These are phyloP conservation scores for Irena cyanogastra DNA, from an alignment of 2,113 vertebrate species.

Conservation along the genomic window DNA sequence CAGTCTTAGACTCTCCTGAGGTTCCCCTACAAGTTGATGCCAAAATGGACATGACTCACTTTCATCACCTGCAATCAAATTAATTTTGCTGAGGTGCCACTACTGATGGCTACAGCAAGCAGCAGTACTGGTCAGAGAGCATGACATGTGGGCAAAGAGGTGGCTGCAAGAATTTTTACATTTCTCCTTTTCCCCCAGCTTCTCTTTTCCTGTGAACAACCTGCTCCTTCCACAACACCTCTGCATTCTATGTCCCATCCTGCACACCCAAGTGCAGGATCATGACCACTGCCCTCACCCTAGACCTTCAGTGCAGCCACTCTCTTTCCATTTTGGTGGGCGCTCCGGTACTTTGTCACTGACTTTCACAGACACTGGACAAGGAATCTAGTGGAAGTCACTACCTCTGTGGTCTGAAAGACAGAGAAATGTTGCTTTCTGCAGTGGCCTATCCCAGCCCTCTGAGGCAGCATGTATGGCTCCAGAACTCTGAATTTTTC, in stretches of 20 bases:
- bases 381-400: background rate
- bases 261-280: background rate
- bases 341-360: background rate
- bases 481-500: background rate
- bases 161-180: background rate
- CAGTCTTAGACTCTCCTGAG: background rate
- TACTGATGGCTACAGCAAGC: background rate
- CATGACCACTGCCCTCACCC: accelerated
- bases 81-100: background rate
- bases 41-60: background rate
- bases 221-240: background rate
- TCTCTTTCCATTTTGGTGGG: background rate
- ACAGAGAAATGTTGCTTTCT: background rate
- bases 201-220: background rate
- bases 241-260: background rate
- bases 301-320: background rate
- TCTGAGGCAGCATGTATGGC: background rate
- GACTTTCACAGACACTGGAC: background rate
- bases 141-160: background rate
- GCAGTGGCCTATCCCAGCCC: no score
- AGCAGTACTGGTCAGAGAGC: background rate
- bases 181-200: accelerated
- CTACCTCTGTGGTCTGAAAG: background rate
- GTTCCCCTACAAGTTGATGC: background rate
- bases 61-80: background rate